Percentiles rank a stretch among this genome's conserved stretches.
phyloP scores from a whole-genome alignment of 2,113 vertebrate species.

The Phoenicopterus ruber region DNA sequence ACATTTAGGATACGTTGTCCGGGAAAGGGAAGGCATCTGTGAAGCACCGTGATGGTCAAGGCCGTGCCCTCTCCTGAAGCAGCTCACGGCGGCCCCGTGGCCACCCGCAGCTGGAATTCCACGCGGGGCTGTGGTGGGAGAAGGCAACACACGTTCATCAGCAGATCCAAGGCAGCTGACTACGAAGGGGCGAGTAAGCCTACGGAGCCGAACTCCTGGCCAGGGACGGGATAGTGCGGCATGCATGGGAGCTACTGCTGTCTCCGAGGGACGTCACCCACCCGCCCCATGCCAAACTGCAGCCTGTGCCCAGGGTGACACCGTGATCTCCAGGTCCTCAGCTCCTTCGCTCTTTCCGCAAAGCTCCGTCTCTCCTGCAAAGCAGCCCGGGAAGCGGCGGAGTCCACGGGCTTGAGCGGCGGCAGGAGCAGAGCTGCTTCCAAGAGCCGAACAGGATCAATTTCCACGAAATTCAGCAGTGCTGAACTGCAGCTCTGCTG shows the following conservation, averaged over 20 bases:
- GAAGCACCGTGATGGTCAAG: not conserved
- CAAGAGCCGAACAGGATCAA: fast-evolving
- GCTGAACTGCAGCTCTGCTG: not conserved
- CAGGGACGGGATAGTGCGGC: not conserved
- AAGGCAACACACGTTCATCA: not conserved
- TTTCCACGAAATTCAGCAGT: not conserved
- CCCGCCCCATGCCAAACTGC: fast-evolving
- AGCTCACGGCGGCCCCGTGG: slow-evolving; percentile 57
- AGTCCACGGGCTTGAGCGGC: not conserved
- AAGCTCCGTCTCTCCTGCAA: not conserved
- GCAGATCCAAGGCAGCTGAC: not conserved
- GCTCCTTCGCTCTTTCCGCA: not conserved
- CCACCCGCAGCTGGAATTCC: not conserved
- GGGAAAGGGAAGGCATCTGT: not conserved
- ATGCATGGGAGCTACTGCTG: not conserved
- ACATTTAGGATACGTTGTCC: not conserved
- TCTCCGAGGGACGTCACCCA: not conserved
- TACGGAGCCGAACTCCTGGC: fast-evolving
- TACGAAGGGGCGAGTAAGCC: not conserved
- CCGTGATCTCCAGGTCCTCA: not conserved
- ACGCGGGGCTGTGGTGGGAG: not conserved
- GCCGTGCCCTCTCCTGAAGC: slow-evolving; percentile 5
- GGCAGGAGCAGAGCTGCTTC: not conserved
- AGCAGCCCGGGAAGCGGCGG: not conserved
- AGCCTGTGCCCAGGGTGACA: not conserved